These are phyloP conservation scores for Gobio gobio DNA, from an alignment of 2,113 vertebrate species.

Conservation along the genomic window DNA sequence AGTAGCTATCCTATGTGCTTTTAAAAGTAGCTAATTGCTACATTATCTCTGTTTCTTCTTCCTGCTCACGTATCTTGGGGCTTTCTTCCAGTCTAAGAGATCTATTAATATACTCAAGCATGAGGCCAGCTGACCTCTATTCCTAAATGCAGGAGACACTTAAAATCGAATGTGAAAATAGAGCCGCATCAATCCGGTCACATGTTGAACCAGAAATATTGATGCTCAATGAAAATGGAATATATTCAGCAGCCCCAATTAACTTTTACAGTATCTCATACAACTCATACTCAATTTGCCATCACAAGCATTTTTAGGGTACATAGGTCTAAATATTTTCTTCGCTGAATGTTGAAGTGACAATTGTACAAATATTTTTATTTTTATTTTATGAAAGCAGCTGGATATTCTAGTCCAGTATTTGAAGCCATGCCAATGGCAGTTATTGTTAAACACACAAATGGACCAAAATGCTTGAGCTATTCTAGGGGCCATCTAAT, in stretches of 20 bases:
- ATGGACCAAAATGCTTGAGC: neutral
- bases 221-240: too few relatives aligned
- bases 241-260: too few relatives aligned
- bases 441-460: neutral
- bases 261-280: too few relatives aligned
- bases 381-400: neutral
- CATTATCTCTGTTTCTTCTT: neutral
- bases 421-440: neutral
- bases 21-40: neutral
- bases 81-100: neutral
- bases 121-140: neutral
- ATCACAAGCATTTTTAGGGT: neutral
- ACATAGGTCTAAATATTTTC: neutral
- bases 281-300: neutral
- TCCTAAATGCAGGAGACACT: neutral
- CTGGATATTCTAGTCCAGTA: neutral
- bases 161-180: constrained; percentile 8
- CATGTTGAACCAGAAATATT: neutral
- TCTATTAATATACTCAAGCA: constrained; percentile 2
- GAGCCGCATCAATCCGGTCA: neutral
- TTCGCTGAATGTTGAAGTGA: neutral
- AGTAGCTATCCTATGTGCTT: neutral
- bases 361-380: neutral
- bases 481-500: neutral
- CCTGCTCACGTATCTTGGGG: neutral